Evolutionary conservation across 2,888 invertebrate species (phyloP).

Genomic region (Epinotia ramella): DNA sequence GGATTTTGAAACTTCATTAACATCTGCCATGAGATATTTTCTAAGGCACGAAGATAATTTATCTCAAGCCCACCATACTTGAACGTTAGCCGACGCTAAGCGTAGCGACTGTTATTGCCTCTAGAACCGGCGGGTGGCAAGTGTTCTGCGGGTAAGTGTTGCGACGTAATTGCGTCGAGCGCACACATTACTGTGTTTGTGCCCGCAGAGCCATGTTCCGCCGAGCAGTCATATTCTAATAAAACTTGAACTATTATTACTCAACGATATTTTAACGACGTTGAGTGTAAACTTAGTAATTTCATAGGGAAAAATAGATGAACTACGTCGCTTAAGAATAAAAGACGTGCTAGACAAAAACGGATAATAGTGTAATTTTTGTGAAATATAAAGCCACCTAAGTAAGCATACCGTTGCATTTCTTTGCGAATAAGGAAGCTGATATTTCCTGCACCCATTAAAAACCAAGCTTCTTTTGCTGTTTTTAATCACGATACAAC

Average conservation of each 20-base stretch:
- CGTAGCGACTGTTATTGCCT: constrained; percentile 15
- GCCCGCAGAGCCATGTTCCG: neutral
- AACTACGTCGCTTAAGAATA: neutral
- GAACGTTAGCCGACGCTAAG: neutral
- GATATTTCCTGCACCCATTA: too few relatives aligned
- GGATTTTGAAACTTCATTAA: neutral
- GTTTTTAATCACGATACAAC: too few relatives aligned
- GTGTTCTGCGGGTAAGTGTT: constrained; percentile 21
- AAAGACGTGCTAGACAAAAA: too few relatives aligned
- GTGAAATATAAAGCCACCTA: too few relatives aligned
- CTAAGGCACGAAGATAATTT: neutral
- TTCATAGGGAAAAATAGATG: neutral
- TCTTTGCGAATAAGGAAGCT: too few relatives aligned
- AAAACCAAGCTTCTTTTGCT: too few relatives aligned
- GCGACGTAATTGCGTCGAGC: constrained; percentile 18
- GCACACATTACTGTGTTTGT: constrained; percentile 18
- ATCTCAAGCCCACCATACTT: neutral
- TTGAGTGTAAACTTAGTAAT: neutral
- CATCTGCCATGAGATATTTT: neutral
- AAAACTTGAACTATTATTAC: neutral
- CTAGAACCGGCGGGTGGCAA: constrained; percentile 17
- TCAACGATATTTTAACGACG: neutral
- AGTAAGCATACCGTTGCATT: too few relatives aligned
- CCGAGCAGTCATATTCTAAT: neutral
- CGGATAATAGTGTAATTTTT: too few relatives aligned